These are phyloP conservation scores for Odobenus rosmarus DNA, from an alignment of 2,113 vertebrate species.

Conservation along the genomic window DNA sequence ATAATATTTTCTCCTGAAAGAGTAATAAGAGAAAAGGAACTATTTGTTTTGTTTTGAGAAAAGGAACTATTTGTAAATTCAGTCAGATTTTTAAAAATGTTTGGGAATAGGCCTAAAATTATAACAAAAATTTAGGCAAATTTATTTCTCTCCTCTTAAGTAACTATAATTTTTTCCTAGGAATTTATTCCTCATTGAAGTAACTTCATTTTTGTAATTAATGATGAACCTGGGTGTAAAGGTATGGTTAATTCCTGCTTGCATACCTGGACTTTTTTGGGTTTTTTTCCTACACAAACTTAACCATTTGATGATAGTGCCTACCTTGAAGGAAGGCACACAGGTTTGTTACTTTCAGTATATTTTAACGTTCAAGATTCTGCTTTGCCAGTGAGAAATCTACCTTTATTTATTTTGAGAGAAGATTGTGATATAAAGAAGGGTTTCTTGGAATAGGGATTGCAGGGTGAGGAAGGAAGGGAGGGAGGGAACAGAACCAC, in stretches of 20 bases:
- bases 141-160: constrained; percentile 9
- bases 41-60: background rate
- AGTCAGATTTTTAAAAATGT: background rate
- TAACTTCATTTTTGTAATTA: background rate
- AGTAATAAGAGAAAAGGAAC: background rate
- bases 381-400: background rate
- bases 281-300: background rate
- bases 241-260: constrained; percentile 38
- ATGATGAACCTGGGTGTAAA: background rate
- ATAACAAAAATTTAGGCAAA: background rate
- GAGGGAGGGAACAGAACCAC: background rate
- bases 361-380: constrained; percentile 8
- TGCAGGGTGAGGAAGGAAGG: background rate
- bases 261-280: background rate
- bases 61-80: constrained; percentile 1
- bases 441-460: background rate
- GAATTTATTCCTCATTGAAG: background rate
- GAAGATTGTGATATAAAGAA: background rate
- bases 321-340: background rate
- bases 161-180: constrained; percentile 1
- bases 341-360: background rate
- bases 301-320: background rate
- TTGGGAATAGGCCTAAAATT: background rate
- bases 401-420: constrained; percentile 33
- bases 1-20: constrained; percentile 13